Conservation (phyloP, 2,888 invertebrate genomes). For the Meteorus cinctellus region DNA sequence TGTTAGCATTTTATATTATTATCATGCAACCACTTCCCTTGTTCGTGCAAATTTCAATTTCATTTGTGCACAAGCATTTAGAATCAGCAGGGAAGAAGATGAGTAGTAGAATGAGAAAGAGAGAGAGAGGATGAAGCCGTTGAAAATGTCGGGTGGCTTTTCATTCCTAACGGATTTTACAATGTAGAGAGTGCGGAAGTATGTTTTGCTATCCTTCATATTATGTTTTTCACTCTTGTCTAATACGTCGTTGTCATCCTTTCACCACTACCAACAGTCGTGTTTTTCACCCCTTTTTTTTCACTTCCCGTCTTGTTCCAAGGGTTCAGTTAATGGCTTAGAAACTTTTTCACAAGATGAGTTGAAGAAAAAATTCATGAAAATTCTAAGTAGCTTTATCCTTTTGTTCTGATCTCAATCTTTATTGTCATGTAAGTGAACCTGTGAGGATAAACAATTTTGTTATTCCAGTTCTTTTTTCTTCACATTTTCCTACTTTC, state of each 20-base stretch:
- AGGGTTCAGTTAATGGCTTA: background rate
- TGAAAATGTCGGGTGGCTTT: constrained; percentile 6
- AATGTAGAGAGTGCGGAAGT: background rate
- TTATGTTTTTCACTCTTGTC: background rate
- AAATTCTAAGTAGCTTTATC: background rate
- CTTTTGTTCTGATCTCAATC: no score
- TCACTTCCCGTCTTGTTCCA: background rate
- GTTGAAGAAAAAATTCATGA: background rate
- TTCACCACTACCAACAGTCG: background rate
- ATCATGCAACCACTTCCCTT: background rate
- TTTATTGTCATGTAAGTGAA: no score
- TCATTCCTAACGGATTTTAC: background rate
- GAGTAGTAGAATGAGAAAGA: background rate
- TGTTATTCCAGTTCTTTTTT: no score
- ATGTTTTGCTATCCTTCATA: background rate
- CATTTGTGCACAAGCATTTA: background rate
- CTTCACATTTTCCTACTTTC: no score
- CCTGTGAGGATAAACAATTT: no score
- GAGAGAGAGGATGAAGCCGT: background rate
- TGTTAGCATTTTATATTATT: background rate
- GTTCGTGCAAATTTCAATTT: constrained; percentile 18
- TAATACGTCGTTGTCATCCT: background rate
- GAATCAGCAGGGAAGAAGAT: background rate
- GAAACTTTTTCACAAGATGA: background rate
- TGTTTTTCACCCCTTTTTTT: background rate